Evolutionary conservation across 2,113 vertebrate species (phyloP).

Genomic region (Tyto alba): DNA sequence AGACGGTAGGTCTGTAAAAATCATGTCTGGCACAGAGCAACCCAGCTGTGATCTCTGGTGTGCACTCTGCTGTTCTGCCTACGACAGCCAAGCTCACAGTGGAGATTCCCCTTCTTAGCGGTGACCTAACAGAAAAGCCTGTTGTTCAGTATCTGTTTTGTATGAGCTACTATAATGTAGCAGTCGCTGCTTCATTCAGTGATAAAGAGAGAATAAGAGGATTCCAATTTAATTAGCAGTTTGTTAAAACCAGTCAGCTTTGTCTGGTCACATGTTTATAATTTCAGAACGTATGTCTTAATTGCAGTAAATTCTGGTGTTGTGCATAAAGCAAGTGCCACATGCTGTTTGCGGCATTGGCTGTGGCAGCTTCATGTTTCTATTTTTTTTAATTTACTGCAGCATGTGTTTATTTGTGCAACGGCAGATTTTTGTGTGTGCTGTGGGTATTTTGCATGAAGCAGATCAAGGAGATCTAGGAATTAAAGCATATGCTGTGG

Average conservation of each 20-base stretch:
- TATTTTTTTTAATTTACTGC: not conserved
- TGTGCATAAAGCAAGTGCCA: conserved; percentile 10
- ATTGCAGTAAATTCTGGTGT: conserved; percentile 3
- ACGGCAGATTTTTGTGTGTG: not conserved
- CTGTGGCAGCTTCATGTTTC: not conserved
- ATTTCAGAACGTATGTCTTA: conserved; percentile 36
- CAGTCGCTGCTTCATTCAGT: conserved; percentile 7
- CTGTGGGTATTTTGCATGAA: not conserved
- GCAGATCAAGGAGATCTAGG: not conserved
- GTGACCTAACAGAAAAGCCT: conserved; percentile 27
- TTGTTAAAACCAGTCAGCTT: conserved; percentile 24
- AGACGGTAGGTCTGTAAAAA: not conserved
- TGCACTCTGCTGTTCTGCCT: not conserved
- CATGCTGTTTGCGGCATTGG: not conserved
- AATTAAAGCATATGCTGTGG: conserved; percentile 11
- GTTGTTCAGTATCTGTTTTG: conserved; percentile 1
- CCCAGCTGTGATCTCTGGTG: conserved; percentile 26
- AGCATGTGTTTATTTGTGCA: conserved; percentile 19
- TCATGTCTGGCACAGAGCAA: not conserved
- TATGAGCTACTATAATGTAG: conserved; percentile 17
- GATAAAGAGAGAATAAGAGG: conserved; percentile 9
- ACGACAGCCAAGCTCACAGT: not conserved
- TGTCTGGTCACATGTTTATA: conserved; percentile 25
- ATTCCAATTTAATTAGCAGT: conserved; percentile 51
- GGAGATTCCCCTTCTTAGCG: conserved; percentile 43